Percentiles rank a stretch among this genome's conserved stretches.
phyloP scores from a whole-genome alignment of 2,888 invertebrate genomes.

The Proisotoma minuta region DNA sequence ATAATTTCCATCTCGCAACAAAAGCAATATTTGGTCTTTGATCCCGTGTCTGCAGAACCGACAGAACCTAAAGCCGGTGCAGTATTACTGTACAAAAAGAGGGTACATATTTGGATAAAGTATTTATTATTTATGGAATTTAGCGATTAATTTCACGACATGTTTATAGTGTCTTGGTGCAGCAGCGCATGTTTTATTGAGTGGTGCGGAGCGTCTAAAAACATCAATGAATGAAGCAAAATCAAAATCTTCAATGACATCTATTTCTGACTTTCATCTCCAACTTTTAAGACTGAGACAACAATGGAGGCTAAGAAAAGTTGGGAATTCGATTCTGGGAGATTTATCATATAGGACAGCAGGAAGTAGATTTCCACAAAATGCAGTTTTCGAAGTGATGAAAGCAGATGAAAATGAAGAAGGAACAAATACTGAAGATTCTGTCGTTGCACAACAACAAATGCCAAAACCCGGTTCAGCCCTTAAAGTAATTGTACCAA shows the following conservation, averaged over 20 bases:
- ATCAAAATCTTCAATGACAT: slow-evolving; percentile 53
- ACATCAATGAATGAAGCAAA: slow-evolving; percentile 71
- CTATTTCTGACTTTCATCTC: slow-evolving; percentile 85
- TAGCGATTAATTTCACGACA: background rate
- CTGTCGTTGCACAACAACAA: background rate
- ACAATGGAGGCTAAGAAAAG: slow-evolving; percentile 94
- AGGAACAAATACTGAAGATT: slow-evolving; percentile 8
- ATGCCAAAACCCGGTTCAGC: slow-evolving; percentile 65
- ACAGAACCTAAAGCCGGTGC: slow-evolving; percentile 80
- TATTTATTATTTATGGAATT: slow-evolving; percentile 13
- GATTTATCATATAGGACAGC: slow-evolving; percentile 94
- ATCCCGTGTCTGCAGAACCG: slow-evolving; percentile 80
- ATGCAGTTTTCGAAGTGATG: slow-evolving; percentile 90
- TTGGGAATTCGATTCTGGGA: slow-evolving; percentile 89
- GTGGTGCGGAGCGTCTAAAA: slow-evolving; percentile 80
- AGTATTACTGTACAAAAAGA: slow-evolving; percentile 87
- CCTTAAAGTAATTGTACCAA: slow-evolving; percentile 83
- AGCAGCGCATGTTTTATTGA: slow-evolving; percentile 75
- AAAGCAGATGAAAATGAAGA: slow-evolving; percentile 75
- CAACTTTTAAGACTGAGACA: slow-evolving; percentile 82
- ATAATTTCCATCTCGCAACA: slow-evolving; percentile 88
- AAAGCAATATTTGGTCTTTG: slow-evolving; percentile 88
- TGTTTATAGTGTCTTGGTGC: slow-evolving; percentile 65
- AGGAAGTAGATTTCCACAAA: slow-evolving; percentile 88
- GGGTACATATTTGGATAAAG: slow-evolving; percentile 52